Base-by-base conservation (phyloP, 2,113 vertebrate genomes). In the Syngnathus floridae region DNA sequence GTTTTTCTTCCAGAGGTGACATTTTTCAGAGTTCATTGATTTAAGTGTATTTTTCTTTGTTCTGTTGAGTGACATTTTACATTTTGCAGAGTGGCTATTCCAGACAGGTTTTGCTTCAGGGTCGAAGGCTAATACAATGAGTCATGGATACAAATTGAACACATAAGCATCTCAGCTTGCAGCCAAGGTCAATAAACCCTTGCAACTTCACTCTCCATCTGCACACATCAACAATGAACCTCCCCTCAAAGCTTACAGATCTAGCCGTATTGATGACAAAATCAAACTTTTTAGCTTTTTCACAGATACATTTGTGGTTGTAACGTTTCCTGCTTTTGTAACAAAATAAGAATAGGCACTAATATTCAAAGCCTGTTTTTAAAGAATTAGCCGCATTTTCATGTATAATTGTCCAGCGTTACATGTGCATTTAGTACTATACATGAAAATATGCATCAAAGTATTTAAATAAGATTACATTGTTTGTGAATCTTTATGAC, bases 181-280 rank as follows among this genome's bases (percentile, higher is more conserved):
- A 22, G 55, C 55, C 55, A 57, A 57, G 31, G 55, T 57, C 55
- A 56, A 56, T 56, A 16, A 56, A 52, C n/a, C n/a, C 49, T 51
- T 52, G n/a, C n/a, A 22, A 52, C 49, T 22, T 52, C 49, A 22
- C n/a, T 52, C n/a, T 22, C 11, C n/a, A n/a, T 51, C 48, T 3
- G 8, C 48, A 51, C 48, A 51, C 19, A 52, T 21, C 19, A 21
- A 3, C n/a, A 21, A 51, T 52, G 49, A 52, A 22, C n/a, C 49
- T 52, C 9, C 21, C 4, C 49, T 12, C 49, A 52, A 21, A 52
- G 9, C 49, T 52, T 22, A 11, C n/a, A 21, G 9, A 52, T 21
- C n/a, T 52, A 22, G n/a, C 49, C 11, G 19, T 58, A 1, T 17
- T 36, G 6, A 6, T 17, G 56, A 36, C 13, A 37, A 16, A 58